Conservation (phyloP, 2,113 vertebrate species). For the Nothoprocta pentlandii region DNA sequence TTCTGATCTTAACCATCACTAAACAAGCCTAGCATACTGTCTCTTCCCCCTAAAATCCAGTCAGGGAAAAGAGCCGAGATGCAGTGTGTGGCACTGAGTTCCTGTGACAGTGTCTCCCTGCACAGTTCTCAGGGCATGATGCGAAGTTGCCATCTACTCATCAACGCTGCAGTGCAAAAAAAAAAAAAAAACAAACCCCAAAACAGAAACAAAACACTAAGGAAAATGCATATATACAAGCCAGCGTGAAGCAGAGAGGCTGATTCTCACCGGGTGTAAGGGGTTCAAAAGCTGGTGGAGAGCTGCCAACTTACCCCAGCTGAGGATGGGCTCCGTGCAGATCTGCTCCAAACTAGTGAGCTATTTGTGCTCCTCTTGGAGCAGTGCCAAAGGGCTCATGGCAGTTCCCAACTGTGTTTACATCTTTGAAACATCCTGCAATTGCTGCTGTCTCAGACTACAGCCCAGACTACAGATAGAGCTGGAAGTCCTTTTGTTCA, state of each 20-base stretch:
- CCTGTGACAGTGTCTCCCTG: not conserved
- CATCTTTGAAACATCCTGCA: slow-evolving; percentile 58
- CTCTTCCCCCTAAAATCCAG: not conserved
- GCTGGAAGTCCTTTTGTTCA: slow-evolving; percentile 37
- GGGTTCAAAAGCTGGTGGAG: not conserved
- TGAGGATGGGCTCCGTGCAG: slow-evolving; percentile 2
- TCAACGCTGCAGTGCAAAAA: not conserved
- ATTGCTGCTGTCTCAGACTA: slow-evolving; percentile 50
- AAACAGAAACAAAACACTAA: not conserved
- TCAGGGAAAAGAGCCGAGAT: not conserved
- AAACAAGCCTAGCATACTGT: not conserved
- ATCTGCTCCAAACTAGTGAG: not conserved
- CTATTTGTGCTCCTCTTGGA: slow-evolving; percentile 56
- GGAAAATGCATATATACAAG: not conserved
- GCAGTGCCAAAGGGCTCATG: slow-evolving; percentile 21
- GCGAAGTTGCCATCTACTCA: not conserved
- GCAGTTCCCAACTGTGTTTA: slow-evolving; percentile 60
- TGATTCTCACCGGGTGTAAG: slow-evolving; percentile 26
- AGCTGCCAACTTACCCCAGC: slow-evolving; percentile 37
- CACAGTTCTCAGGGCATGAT: not conserved
- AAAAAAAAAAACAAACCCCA: too few relatives aligned
- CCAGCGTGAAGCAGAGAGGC: not conserved
- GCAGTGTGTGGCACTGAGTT: not conserved
- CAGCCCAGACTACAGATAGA: slow-evolving; percentile 24
- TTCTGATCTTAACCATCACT: not conserved